Evolutionary conservation across 1,140 invertebrate genomes (phyloP), one percentile per base, ranked within the genome.

Genomic region (Euura lappo): DNA sequence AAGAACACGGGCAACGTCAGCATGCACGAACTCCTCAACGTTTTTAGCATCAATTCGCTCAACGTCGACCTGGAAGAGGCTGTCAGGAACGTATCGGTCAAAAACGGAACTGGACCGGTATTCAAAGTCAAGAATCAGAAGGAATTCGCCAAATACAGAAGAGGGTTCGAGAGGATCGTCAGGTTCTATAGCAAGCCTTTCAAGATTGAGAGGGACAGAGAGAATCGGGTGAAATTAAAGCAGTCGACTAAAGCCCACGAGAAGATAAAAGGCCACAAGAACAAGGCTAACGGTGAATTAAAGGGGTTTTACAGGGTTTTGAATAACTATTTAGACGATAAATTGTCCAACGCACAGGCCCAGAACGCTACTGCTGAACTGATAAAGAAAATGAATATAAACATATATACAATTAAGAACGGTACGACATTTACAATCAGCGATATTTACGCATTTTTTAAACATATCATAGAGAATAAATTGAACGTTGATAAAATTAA

Each of bases 401-500:
- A 87, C 64, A 86, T 86, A 69, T 80, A 84, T 11, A 80, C 82
- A 4, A 80, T 84, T 42, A 79, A 78, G 8, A 88, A 88, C 64
- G 85, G 85, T 8, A 87, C 85, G 11, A 83, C 77, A 44, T 86
- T 87, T 71, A 84, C 83, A 3, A 77, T 86, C 0, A 83, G 82
- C 66, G 84, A 88, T 71, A 85, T 87, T 76, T 88, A 88, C 79
- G 82, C 86, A 64, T 86, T 87, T 76, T 85, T 87, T 79, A 87
- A 86, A 87, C 87, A 88, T 88, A 88, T 88, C 87, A 88, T 87
- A 80, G 86, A 87, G 65, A 80, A 82, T 72, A 85, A 83, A 78
- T 74, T 87, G 72, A 87, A 87, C 70, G 51, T 74, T 78, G 45
- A 81, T 6, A 6, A 60, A 11, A n/a, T 5, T 3, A 60, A 60